Base-by-base conservation (phyloP, 2,888 invertebrate genomes). In the Epirrhoe tristata region DNA sequence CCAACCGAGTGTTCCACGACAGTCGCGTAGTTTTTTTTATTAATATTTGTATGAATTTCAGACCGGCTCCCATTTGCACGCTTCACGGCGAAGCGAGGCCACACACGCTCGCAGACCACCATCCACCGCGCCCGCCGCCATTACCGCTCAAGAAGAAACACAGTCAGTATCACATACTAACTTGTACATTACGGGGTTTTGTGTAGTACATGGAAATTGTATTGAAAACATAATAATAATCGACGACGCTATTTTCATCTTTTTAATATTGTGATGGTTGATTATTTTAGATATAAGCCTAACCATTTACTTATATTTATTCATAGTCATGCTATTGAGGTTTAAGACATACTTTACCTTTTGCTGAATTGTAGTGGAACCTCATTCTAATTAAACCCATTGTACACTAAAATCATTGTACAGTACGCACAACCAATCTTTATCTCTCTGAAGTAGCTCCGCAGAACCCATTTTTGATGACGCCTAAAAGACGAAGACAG, bases 131-230 rank as follows among this genome's bases (percentile, higher is more conserved):
- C 51, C 97, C 98, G 71, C 98, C 98, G 70, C 98, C 98, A 58
- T 93, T 98, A 74, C 98, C 98, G 51, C 96, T 97, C 54, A 98
- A 98, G 94, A 98, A 98, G 91, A 97, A 97, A 90, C 97, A 98
- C 94, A 98, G 98, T 98, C 95, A 97, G 98, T 97, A 91, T 81
- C 54, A 55, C 8, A 10, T 54, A 53, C 14, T 6, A 12, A 39
- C 50, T 12, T 52, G 16, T 12, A 51, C 10, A 5, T n/a, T 8
- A 5, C 48, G 5, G 8, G 8, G 8, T 51, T 12, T 51, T 7
- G 6, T 51, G 8, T 31, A 0, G 12, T 24, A 5, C 5, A 24
- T 51, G 16, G 10, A 51, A 51, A 34, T n/a, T 53, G 53, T 12
- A 7, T 53, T 24, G 53, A 16, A 12, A 12, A 12, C n/a, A n/a